Percentiles rank a stretch among this genome's conserved stretches.
Conservation (phyloP, 2,113 vertebrate genomes). For the Colius striatus region DNA sequence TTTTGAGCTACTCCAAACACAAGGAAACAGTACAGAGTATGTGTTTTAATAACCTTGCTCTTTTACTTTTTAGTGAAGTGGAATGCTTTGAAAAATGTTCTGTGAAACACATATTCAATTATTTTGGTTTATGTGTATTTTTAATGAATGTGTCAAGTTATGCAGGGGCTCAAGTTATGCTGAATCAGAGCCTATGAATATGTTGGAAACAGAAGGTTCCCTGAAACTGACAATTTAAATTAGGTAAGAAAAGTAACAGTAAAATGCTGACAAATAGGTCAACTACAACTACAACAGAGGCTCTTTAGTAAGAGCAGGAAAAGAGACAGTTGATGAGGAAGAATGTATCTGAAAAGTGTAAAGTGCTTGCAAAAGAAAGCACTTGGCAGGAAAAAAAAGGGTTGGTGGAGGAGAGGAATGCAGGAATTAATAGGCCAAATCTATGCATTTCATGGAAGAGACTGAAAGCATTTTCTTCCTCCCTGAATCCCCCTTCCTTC, state of each 20-base stretch:
- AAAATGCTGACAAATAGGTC: conserved; percentile 20
- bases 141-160: conserved; percentile 35
- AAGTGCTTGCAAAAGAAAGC: background rate
- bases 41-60: background rate
- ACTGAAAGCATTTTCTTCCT: background rate
- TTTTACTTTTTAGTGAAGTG: background rate
- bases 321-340: background rate
- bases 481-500: background rate
- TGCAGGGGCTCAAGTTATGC: background rate
- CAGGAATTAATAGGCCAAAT: background rate
- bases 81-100: conserved; percentile 30
- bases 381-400: background rate
- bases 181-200: conserved; percentile 12
- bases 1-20: conserved; percentile 1
- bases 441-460: background rate
- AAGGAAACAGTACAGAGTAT: background rate
- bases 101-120: background rate
- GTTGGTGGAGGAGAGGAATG: background rate
- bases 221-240: conserved; percentile 42
- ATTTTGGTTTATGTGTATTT: conserved; percentile 19
- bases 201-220: conserved; percentile 8
- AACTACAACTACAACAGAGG: background rate
- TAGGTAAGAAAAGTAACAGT: background rate
- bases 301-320: background rate
- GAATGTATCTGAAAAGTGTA: background rate